A percentile compares a stretch with the other conserved stretches of the same genome.
These are phyloP conservation scores for Hoplodrina ambigua DNA, from an alignment of 2,888 invertebrate species.

Conservation along the genomic window DNA sequence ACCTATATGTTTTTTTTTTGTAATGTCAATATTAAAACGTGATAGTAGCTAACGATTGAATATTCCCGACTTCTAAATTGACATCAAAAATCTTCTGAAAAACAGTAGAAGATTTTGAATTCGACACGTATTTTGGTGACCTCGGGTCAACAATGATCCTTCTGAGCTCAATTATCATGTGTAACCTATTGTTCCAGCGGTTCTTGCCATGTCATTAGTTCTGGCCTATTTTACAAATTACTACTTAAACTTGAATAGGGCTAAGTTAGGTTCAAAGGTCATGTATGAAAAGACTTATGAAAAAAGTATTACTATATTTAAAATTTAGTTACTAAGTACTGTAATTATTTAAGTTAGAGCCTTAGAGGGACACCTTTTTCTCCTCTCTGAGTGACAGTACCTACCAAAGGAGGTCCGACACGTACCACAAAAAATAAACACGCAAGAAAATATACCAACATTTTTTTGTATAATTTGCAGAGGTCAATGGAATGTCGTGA, in stretches of 20 bases:
- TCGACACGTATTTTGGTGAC: neutral
- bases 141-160: neutral
- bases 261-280: constrained; percentile 1
- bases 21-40: too few species aligned
- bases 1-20: too few species aligned
- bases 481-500: constrained; percentile 24
- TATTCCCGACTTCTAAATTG: too few species aligned
- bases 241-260: constrained; percentile 14
- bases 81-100: too few species aligned
- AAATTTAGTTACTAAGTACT: too few species aligned
- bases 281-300: neutral
- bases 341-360: too few species aligned
- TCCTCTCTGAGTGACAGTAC: too few species aligned
- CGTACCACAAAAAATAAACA: neutral
- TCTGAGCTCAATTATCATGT: constrained; percentile 5
- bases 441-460: constrained; percentile 17
- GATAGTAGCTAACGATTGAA: too few species aligned
- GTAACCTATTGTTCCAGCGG: constrained; percentile 38
- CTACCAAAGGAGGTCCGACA: too few species aligned
- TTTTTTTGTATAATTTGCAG: constrained; percentile 12
- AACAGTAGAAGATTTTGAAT: neutral
- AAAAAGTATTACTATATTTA: neutral
- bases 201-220: constrained; percentile 53
- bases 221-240: constrained; percentile 59
- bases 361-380: too few species aligned